Base-by-base conservation (phyloP, 2,113 vertebrate genomes). In the Brachypodius melanocephalos region DNA sequence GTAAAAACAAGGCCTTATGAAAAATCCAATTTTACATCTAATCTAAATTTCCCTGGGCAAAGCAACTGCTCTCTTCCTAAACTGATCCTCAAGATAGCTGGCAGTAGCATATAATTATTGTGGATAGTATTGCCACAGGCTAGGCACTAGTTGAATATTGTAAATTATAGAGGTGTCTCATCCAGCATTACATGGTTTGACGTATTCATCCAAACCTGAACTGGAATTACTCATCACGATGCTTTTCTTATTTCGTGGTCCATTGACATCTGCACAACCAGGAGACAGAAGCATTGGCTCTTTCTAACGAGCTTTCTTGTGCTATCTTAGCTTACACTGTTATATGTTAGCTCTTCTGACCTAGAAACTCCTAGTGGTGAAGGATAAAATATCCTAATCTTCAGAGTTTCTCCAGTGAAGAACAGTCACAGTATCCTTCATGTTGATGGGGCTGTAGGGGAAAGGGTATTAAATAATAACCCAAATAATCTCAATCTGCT, bases 1-100 rank as follows among this genome's bases (percentile, higher is more conserved):
- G 91, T 96, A 94, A 96, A 93, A 97, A 97, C 95, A 97, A 91
- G 94, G 89, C 89, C 90, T 96, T 79, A 84, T 92, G 71, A 96
- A 96, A 96, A 97, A 93, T 73, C 86, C 95, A 89, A 80, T 95
- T 95, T 86, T 95, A 79, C 90, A 97, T 93, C 77, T 94, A 79
- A 96, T 93, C 91, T 95, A 80, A 95, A 96, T 96, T 91, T 96
- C 83, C 63, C 75, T 84, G 82, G 48, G 91, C 91, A 93, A 96
- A 94, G 82, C 91, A 94, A 96, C 78, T 90, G 76, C 91, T 91
- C 15, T 96, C 83, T 95, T 96, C 88, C 78, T 88, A 86, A 93
- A 86, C 13, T 29, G 77, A 75, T 93, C 75, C 67, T 87, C 3
- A 0, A 66, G 67, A 79, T 68, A 85, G 61, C 63, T 92, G 48